Base-by-base conservation (phyloP, 2,113 vertebrate genomes). In the Cyrtonyx montezumae region DNA sequence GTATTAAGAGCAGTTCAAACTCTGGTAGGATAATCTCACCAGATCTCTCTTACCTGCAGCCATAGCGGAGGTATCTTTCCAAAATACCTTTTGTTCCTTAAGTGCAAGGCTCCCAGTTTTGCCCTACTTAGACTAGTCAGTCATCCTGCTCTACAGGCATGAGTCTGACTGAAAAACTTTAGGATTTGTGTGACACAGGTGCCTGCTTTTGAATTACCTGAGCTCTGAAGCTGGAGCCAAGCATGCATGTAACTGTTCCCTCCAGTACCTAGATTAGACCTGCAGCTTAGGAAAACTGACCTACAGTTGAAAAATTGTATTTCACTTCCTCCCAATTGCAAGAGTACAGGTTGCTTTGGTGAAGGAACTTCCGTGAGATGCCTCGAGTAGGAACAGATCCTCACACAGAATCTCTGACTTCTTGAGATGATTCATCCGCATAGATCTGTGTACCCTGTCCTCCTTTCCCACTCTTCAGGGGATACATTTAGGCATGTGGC, bases 401-500 rank as follows among this genome's bases (percentile, higher is more conserved):
- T 94, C 20, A 2, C 42, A n/a, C 73, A 87, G 40, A 73, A 25
- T 69, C 78, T 88, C 63, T 84, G 89, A 37, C 40, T 92, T 90
- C 36, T 32, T 70, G 37, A 48, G 87, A 59, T 94, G 89, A 95
- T 77, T 94, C 84, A 93, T 87, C 81, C 2, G 1, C 49, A 37
- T 42, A 71, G 84, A 79, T 92, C 71, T 94, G 68, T 75, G 88
- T 85, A 13, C 84, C 59, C 76, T 94, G 84, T 63, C 43, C 62
- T 88, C 45, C 70, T 94, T 91, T 88, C 75, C 58, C 51, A 34
- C 80, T 88, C 53, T 46, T 42, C 7, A 69, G 78, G 88, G 68
- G 78, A 73, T 87, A 49, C 32, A 67, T 84, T 96, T 66, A 76
- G 91, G 77, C 53, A 48, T 79, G 78, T 92, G 80, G 92, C 88